Percentiles rank a stretch among this genome's conserved stretches.
Evolutionary conservation across 2,113 vertebrate genomes (phyloP).

Genomic region (Hypanus sabinus): DNA sequence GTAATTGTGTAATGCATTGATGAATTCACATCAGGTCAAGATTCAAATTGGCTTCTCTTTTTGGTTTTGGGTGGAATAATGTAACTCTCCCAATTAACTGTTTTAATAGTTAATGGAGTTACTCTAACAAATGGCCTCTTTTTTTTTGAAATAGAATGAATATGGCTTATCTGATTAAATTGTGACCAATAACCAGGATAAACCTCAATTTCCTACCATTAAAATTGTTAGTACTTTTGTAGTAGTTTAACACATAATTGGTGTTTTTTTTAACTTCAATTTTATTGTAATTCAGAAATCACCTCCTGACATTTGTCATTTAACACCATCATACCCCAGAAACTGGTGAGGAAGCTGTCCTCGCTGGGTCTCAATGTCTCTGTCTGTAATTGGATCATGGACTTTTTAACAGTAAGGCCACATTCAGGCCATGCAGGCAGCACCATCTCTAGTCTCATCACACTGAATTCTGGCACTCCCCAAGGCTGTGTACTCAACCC

Average conservation of each 20-base stretch:
- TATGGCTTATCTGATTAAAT: neutral
- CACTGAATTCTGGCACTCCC: no score
- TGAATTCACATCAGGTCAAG: neutral
- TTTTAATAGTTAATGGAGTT: neutral
- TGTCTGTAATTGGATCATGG: no score
- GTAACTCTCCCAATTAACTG: neutral
- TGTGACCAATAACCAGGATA: neutral
- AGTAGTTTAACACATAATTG: neutral
- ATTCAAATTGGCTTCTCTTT: slow-evolving; percentile 15
- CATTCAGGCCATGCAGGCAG: no score
- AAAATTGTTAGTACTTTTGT: neutral
- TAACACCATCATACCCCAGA: no score
- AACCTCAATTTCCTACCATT: neutral
- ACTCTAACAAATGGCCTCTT: neutral
- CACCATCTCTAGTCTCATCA: no score
- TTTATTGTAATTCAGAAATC: neutral
- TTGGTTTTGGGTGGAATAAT: neutral
- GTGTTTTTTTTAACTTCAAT: neutral
- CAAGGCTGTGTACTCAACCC: no score
- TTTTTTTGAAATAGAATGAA: neutral
- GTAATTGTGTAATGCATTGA: neutral
- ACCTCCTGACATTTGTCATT: no score
- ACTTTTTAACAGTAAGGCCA: no score
- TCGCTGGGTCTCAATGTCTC: no score
- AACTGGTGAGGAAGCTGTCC: no score